Conservation (phyloP, 2,888 invertebrate genomes). For the Drosophila anomalata region DNA sequence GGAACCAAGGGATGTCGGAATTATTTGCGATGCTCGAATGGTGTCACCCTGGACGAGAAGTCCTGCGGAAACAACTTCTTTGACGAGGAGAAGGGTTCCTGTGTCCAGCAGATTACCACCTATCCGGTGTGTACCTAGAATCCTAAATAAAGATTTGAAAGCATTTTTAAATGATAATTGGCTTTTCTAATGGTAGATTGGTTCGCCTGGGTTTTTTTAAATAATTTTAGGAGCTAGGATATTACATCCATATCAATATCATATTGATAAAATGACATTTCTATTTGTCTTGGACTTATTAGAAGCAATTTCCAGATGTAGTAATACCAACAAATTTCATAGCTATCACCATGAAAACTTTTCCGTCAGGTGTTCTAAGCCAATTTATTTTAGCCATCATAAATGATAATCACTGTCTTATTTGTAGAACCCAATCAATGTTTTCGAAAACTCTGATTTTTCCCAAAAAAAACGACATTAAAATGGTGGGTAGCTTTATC, state of each 20-base stretch:
- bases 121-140: conserved; percentile 52
- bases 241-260: too few species aligned
- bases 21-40: conserved; percentile 68
- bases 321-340: neutral
- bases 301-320: neutral
- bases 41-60: conserved; percentile 51
- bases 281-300: neutral
- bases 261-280: too few species aligned
- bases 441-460: conserved; percentile 23
- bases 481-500: conserved; percentile 13
- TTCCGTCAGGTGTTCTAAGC: conserved; percentile 5
- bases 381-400: neutral
- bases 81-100: conserved; percentile 63
- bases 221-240: neutral
- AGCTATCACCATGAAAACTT: neutral
- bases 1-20: conserved; percentile 68
- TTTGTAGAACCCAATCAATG: conserved; percentile 5
- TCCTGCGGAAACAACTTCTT: conserved; percentile 75
- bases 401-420: conserved; percentile 22
- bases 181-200: neutral
- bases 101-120: conserved; percentile 55
- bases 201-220: neutral
- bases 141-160: neutral
- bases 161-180: neutral
- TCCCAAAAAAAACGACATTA: conserved; percentile 16